These are phyloP conservation scores for Bungarus multicinctus DNA, from an alignment of 2,113 vertebrate genomes.

Conservation along the genomic window DNA sequence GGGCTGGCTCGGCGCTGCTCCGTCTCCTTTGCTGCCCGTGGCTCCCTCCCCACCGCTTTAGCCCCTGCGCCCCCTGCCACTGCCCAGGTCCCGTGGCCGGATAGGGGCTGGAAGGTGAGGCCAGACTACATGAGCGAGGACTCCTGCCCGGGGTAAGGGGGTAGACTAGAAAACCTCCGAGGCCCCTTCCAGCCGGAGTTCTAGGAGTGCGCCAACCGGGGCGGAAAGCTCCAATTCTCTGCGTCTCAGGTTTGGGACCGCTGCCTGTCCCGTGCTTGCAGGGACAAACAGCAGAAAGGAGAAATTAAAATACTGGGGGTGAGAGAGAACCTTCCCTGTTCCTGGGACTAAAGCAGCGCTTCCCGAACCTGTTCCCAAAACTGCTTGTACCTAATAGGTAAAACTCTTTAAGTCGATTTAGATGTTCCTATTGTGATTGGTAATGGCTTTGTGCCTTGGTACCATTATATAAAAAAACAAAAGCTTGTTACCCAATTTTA, in stretches of 20 bases:
- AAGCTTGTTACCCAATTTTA: too few species aligned
- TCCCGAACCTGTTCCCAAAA: background rate
- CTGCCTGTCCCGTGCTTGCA: background rate
- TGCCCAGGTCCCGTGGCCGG: background rate
- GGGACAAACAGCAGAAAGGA: background rate
- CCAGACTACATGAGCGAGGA: too few species aligned
- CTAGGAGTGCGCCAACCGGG: background rate
- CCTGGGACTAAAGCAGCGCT: background rate
- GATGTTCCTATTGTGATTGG: too few species aligned
- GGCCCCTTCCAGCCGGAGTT: too few species aligned
- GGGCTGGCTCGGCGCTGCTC: background rate
- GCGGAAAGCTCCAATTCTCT: background rate
- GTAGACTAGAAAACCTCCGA: too few species aligned
- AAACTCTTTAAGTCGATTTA: too few species aligned
- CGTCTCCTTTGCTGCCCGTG: background rate
- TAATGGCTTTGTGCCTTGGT: too few species aligned
- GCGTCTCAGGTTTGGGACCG: background rate
- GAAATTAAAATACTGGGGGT: background rate
- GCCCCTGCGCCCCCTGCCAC: background rate
- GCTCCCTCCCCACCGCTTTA: background rate
- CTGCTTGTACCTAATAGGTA: too few species aligned
- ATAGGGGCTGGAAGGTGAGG: background rate
- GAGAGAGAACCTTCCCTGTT: background rate
- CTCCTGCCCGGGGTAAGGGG: background rate
- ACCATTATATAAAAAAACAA: too few species aligned